A percentile compares a stretch with the other conserved stretches of the same genome.
Conservation (phyloP, 2,113 vertebrate species). For the Colius striatus region DNA sequence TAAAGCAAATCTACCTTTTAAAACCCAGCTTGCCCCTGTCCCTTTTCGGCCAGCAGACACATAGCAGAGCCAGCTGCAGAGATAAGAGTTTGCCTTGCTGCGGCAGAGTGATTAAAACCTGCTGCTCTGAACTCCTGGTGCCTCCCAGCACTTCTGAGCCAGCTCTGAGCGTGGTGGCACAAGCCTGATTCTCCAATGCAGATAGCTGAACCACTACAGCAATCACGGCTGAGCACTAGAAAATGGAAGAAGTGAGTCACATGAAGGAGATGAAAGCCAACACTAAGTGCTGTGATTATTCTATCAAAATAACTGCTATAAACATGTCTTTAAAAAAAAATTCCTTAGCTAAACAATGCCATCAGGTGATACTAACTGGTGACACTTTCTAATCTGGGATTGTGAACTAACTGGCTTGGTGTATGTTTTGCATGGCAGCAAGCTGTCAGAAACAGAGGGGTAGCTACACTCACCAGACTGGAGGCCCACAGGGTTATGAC, state of each 20-base stretch:
- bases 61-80: constrained; percentile 10
- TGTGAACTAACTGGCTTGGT: not conserved
- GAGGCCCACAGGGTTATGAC: not conserved
- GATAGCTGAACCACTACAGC: constrained; percentile 44
- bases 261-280: constrained; percentile 62
- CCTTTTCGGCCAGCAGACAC: not conserved
- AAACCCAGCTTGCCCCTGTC: not conserved
- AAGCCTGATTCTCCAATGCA: not conserved
- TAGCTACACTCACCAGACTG: fast-evolving
- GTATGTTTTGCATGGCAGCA: not conserved
- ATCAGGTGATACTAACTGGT: constrained; percentile 41
- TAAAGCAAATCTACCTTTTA: not conserved
- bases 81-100: not conserved
- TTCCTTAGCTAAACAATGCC: constrained; percentile 24
- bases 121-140: not conserved
- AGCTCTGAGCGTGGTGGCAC: constrained; percentile 5
- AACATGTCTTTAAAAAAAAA: not conserved
- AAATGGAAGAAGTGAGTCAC: constrained; percentile 55
- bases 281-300: constrained; percentile 51
- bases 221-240: not conserved
- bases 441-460: not conserved
- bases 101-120: not conserved
- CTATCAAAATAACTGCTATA: constrained; percentile 29
- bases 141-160: not conserved
- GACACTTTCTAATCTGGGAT: constrained; percentile 48